phyloP scores from a whole-genome alignment of 2,113 vertebrate genomes.

The Pachypanchax playfairii region DNA sequence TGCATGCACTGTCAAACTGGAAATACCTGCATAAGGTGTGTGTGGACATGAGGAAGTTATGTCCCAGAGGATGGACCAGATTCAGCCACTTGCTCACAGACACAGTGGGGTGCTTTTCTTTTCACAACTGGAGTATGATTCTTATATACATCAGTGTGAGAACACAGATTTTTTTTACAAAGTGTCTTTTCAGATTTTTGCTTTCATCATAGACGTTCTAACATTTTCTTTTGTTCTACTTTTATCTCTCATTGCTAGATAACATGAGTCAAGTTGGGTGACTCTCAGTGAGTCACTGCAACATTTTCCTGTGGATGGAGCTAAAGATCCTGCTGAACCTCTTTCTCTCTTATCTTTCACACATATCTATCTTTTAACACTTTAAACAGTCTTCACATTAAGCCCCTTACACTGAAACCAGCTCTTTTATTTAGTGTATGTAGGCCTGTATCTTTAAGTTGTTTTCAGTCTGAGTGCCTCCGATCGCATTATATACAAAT shows the following conservation, averaged over 20 bases:
- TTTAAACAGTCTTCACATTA: too few species aligned
- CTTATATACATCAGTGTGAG: too few species aligned
- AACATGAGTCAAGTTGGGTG: constrained; percentile 45
- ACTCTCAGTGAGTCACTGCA: constrained; percentile 51
- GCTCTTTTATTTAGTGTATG: too few species aligned
- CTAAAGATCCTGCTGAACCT: constrained; percentile 25
- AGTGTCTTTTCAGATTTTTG: background rate
- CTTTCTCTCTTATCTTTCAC: background rate
- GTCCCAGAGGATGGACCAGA: constrained; percentile 9
- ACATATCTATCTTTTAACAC: too few species aligned
- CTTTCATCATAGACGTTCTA: constrained; percentile 18
- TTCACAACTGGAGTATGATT: constrained; percentile 22
- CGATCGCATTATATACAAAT: background rate
- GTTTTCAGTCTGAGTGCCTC: too few species aligned
- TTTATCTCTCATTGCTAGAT: constrained; percentile 32
- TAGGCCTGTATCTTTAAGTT: too few species aligned
- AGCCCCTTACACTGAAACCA: too few species aligned
- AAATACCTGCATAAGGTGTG: constrained; percentile 71
- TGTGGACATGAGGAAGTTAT: background rate
- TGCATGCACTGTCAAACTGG: constrained; percentile 72
- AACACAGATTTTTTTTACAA: too few species aligned
- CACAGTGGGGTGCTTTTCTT: background rate
- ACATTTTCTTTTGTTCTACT: constrained; percentile 19
- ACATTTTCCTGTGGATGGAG: constrained; percentile 5
- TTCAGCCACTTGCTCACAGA: background rate